Conservation (phyloP, 2,797 vertebrate genomes). For the Lateolabrax maculatus region DNA sequence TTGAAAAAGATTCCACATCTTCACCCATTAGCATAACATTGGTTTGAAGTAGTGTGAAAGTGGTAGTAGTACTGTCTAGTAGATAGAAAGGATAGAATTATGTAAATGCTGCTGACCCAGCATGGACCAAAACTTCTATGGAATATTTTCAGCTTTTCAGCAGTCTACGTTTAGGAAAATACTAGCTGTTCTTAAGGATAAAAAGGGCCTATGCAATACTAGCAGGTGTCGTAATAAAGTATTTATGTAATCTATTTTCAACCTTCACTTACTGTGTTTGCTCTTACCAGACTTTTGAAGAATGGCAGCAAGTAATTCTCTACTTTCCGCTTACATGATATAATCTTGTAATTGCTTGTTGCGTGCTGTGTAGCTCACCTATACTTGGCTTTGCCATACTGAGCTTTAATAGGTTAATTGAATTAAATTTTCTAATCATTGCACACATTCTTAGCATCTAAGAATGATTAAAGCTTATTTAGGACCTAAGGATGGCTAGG, state of each 20-base stretch:
- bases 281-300: background rate
- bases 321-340: background rate
- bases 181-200: background rate
- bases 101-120: background rate
- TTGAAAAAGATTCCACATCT: background rate
- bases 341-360: slow-evolving; percentile 22
- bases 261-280: background rate
- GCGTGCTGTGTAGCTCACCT: slow-evolving; percentile 45
- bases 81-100: background rate
- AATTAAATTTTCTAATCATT: slow-evolving; percentile 68
- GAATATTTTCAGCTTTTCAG: background rate
- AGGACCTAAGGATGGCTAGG: slow-evolving; percentile 64
- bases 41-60: background rate
- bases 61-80: too few relatives aligned
- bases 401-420: slow-evolving; percentile 69
- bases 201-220: background rate
- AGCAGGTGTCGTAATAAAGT: background rate
- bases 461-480: slow-evolving; percentile 61
- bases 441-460: slow-evolving; percentile 59
- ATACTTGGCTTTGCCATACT: slow-evolving; percentile 24
- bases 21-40: background rate
- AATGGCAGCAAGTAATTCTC: background rate
- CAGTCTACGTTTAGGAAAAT: background rate
- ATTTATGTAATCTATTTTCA: background rate
- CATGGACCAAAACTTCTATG: background rate